Conservation (phyloP, 2,113 vertebrate species). For the Chelonoidis abingdonii region DNA sequence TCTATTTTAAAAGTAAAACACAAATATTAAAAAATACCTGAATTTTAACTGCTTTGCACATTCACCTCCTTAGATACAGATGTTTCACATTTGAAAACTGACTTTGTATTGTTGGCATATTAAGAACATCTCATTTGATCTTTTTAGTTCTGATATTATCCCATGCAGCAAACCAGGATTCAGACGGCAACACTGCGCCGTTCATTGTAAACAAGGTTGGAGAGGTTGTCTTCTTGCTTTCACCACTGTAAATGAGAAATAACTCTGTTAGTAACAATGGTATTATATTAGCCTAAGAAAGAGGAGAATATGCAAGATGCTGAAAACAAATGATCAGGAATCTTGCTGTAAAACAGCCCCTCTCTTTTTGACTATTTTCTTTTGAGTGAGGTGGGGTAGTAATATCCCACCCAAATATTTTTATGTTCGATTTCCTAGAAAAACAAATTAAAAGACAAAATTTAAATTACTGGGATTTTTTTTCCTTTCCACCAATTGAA, state of each 20-base stretch:
- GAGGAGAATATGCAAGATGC: background rate
- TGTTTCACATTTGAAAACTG: background rate
- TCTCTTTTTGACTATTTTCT: constrained; percentile 31
- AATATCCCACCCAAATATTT: constrained; percentile 52
- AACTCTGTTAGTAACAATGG: background rate
- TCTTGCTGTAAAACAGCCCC: background rate
- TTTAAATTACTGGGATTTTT: constrained; percentile 73
- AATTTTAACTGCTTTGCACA: background rate
- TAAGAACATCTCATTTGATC: background rate
- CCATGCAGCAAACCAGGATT: background rate
- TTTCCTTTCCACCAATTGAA: constrained; percentile 48
- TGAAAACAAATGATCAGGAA: constrained; percentile 4
- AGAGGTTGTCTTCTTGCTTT: background rate
- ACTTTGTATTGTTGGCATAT: background rate
- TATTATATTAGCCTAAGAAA: background rate
- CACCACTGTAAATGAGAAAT: background rate
- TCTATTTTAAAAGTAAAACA: background rate
- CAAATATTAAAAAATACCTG: background rate
- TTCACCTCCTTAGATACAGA: background rate
- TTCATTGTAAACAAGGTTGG: background rate
- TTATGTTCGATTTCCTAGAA: constrained; percentile 64
- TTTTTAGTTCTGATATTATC: background rate
- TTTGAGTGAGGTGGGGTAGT: background rate
- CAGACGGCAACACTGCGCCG: background rate
- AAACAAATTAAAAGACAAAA: constrained; percentile 75